Conservation (phyloP, 2,797 vertebrate genomes). For the Chelon auratus region DNA sequence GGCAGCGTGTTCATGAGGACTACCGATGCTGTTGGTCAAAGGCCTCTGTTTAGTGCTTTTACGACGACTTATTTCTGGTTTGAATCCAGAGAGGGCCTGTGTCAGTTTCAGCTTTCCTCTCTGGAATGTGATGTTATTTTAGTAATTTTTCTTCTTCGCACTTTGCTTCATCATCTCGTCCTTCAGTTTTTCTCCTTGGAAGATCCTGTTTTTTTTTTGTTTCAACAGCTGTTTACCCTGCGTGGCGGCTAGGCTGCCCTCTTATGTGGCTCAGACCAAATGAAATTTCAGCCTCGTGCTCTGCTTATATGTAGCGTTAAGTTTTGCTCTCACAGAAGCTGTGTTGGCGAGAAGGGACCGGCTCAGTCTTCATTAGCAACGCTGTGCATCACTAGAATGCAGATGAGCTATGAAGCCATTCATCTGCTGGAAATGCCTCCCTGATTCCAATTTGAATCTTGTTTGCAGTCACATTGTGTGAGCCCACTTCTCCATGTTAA, state of each 20-base stretch:
- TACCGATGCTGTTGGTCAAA: conserved; percentile 61
- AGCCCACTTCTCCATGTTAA: conserved; percentile 81
- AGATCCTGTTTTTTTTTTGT: conserved; percentile 27
- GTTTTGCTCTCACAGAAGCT: conserved; percentile 62
- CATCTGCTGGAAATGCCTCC: conserved; percentile 82
- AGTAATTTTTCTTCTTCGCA: conserved; percentile 21
- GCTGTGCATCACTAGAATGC: conserved; percentile 81
- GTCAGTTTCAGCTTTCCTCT: conserved; percentile 34
- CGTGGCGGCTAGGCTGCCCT: conserved; percentile 9
- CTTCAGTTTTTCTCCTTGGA: conserved; percentile 53
- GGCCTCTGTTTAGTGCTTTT: conserved; percentile 52
- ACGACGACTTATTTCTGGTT: conserved; percentile 60
- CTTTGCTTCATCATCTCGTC: conserved; percentile 35
- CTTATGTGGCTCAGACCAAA: conserved; percentile 27
- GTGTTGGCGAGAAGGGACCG: conserved; percentile 65
- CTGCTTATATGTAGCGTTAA: conserved; percentile 53
- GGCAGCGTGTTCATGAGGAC: conserved; percentile 68
- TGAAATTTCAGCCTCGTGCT: conserved; percentile 38
- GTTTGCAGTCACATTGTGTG: conserved; percentile 84
- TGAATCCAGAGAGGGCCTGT: conserved; percentile 43
- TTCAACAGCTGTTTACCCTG: conserved; percentile 42
- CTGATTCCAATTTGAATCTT: conserved; percentile 85
- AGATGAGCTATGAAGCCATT: conserved; percentile 84
- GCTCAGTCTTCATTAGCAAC: conserved; percentile 82
- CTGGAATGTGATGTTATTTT: conserved; percentile 47